Conservation (phyloP, 2,888 invertebrate species). For the Phymatocera aterrima region DNA sequence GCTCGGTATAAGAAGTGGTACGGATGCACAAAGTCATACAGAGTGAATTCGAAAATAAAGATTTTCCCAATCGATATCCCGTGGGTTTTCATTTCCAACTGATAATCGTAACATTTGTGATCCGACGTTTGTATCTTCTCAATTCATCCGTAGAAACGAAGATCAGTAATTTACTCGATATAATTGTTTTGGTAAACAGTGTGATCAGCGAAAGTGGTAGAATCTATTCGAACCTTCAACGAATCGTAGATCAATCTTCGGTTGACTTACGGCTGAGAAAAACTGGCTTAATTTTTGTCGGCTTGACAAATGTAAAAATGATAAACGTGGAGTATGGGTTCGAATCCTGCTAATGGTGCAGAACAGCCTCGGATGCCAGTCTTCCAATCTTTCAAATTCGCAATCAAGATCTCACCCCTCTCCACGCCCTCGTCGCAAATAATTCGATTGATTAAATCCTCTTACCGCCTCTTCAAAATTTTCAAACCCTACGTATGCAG, state of each 20-base stretch:
- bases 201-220: background rate
- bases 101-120: background rate
- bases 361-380: background rate
- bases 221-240: background rate
- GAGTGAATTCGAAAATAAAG: background rate
- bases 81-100: background rate
- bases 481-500: background rate
- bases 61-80: background rate
- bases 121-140: background rate
- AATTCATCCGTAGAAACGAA: background rate
- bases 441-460: background rate
- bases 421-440: background rate
- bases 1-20: background rate
- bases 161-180: background rate
- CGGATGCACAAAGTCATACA: background rate
- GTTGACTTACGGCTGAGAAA: background rate
- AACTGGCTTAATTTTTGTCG: background rate
- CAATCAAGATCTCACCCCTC: too few relatives aligned
- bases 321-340: background rate
- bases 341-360: background rate
- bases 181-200: background rate
- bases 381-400: background rate
- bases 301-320: background rate
- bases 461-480: background rate
- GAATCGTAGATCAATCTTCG: background rate